Base-by-base conservation (phyloP, 2,888 invertebrate species). In the Acrobasis consociella region DNA sequence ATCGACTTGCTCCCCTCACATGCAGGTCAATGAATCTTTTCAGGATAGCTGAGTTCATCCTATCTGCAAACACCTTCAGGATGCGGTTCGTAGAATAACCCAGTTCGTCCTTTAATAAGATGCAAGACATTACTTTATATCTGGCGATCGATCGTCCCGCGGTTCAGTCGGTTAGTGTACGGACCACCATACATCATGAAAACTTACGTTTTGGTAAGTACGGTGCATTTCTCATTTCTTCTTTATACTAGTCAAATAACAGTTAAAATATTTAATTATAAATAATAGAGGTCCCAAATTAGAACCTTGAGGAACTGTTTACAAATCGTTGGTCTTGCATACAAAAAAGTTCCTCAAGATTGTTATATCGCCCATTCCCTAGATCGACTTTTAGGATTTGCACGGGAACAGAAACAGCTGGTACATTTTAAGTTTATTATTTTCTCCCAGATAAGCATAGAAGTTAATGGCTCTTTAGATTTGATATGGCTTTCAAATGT, bases 201-300 rank as follows among this genome's bases (percentile, higher is more conserved):
- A 63, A 37, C 49, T 10, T 72, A 75, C 64, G 63, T 80, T 64
- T 65, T 87, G 80, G 88, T 88, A 67, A 86, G 88, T 86, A 17
- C 11, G 5, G n/a, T 46, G 11, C 7, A 5, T 17, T 49, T 16
- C 58, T 58, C 10, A 22, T 56, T 8, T 10, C 56, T 53, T 60
- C 22, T 22, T 22, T 22, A 22, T 22, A 22, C 22, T 22, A 22
- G 10, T 10, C 0, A 42, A 13, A 42, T 42, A 42, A 11, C 11
- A 10, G 39, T 42, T 10, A 10, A 42, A 42, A 11, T 13, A 10
- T 7, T 42, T 42, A 10, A 42, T 10, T 13, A 1, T 5, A 46
- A 46, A 46, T 46, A 46, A 46, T 7, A 46, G 46, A 13, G 46
- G 46, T 46, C 46, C 7, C 5, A 46, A 46, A 13, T n/a, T 13